Base-by-base conservation (phyloP, 2,113 vertebrate genomes). In the Ia io region DNA sequence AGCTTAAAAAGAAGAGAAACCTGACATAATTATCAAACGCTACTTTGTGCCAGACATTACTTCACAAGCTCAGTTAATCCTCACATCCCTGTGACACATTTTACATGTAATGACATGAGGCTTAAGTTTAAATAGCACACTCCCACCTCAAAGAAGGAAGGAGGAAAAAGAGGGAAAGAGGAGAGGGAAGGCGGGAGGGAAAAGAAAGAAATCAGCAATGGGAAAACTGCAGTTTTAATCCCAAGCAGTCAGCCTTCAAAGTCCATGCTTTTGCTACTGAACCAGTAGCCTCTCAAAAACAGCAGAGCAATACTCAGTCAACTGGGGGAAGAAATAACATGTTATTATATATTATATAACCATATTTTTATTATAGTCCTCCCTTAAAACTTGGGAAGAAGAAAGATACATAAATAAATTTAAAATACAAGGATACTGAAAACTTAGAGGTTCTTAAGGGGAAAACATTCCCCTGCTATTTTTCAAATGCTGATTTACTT, bases 401-500 rank as follows among this genome's bases (percentile, higher is more conserved):
- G 22, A 73, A 77, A 88, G 71, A 53, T 51, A 79, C 49, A 6
- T 61, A 91, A 77, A 67, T 42, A 49, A 87, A 32, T 79, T 88
- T 56, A 91, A 90, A 87, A 84, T 63, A 88, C 25, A 80, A 90
- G 6, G 28, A 92, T 44, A 79, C 4, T 53, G 56, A 79, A 93
- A 95, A 88, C 14, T 40, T 35, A 78, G 16, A 35, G 28, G 10
- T 56, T 91, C 42, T 42, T 80, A 56, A 82, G 9, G 42, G n/a
- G 71, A 47, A 8, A 49, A 35, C 17, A 87, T 77, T 70, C 42
- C 30, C 17, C 11, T n/a, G 40, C 40, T 5, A 65, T 77, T 82
- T 91, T 90, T 86, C 23, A 96, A 80, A 93, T 88, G 25, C 35
- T 80, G 40, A 44, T 70, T 90, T 84, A 91, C 44, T 89, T 4